These are phyloP conservation scores for Agrochola lota DNA, from an alignment of 2,888 invertebrate species.

Conservation along the genomic window DNA sequence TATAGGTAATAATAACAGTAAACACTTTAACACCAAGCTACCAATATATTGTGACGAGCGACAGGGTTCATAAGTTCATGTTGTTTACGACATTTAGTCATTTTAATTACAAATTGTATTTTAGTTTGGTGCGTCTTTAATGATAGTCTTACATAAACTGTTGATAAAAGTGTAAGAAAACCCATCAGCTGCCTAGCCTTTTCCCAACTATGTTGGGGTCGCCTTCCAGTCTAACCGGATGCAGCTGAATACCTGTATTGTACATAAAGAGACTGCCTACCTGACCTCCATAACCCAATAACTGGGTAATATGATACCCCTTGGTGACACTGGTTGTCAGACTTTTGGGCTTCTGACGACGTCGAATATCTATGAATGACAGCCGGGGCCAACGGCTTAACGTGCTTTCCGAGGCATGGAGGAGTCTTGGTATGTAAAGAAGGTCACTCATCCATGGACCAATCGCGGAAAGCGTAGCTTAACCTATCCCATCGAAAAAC, in stretches of 20 bases:
- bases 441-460: too few relatives aligned
- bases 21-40: not conserved
- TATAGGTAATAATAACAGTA: not conserved
- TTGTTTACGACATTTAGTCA: not conserved
- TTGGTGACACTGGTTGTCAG: not conserved
- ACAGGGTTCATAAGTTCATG: conserved; percentile 3
- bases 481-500: too few relatives aligned
- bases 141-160: not conserved
- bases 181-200: not conserved
- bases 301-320: not conserved
- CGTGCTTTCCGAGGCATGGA: too few relatives aligned
- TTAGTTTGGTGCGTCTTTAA: not conserved
- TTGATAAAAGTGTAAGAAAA: not conserved
- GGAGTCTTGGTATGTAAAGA: too few relatives aligned
- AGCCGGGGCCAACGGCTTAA: too few relatives aligned
- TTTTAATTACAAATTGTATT: not conserved
- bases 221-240: not conserved
- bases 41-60: not conserved
- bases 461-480: too few relatives aligned
- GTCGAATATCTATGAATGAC: too few relatives aligned
- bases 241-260: not conserved
- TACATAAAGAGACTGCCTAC: not conserved
- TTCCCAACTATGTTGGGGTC: not conserved
- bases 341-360: too few relatives aligned
- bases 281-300: not conserved